These are phyloP conservation scores for Tachina fera DNA, from an alignment of 2,888 invertebrate genomes.

Conservation along the genomic window DNA sequence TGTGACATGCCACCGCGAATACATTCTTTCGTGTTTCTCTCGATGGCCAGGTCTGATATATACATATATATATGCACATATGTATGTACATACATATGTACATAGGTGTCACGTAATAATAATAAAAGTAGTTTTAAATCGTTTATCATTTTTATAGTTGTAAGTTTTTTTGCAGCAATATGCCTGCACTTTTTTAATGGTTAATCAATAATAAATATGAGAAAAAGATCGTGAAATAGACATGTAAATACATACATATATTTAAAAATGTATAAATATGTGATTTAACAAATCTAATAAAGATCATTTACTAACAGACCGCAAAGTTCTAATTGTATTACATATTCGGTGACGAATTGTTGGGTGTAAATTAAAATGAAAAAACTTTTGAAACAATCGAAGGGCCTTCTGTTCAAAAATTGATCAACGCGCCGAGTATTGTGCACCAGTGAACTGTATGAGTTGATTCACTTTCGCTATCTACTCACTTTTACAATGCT, in stretches of 20 bases:
- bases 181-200: conserved; percentile 35
- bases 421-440: too few relatives aligned
- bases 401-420: too few relatives aligned
- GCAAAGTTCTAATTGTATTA: background rate
- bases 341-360: background rate
- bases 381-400: too few relatives aligned
- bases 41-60: too few relatives aligned
- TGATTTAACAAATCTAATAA: conserved; percentile 20
- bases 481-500: too few relatives aligned
- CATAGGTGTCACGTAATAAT: conserved; percentile 17
- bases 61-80: background rate
- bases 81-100: background rate
- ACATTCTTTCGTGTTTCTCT: too few relatives aligned
- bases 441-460: too few relatives aligned
- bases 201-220: conserved; percentile 23
- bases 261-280: conserved; percentile 20
- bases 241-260: conserved; percentile 53
- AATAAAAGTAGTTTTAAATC: conserved; percentile 36
- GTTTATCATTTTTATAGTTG: conserved; percentile 49
- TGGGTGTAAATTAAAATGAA: too few relatives aligned
- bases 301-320: background rate
- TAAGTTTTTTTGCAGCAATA: conserved; percentile 50
- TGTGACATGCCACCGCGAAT: too few relatives aligned
- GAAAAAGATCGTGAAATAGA: conserved; percentile 13
- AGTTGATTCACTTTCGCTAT: too few relatives aligned